phyloP scores from a whole-genome alignment of 2,888 invertebrate species.

The Cataglyphis albicans region DNA sequence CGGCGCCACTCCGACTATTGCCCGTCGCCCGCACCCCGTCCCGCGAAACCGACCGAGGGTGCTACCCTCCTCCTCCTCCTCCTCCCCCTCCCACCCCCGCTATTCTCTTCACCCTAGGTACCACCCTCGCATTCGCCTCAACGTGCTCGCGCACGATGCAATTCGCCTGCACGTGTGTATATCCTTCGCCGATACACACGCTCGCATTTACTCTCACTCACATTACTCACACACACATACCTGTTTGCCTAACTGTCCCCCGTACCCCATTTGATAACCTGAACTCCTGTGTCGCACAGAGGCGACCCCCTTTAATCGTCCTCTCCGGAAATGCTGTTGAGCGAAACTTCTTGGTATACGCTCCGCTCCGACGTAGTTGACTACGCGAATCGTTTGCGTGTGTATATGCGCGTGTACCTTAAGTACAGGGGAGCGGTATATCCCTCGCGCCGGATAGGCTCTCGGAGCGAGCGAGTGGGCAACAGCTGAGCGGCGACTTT shows the following conservation, averaged over 20 bases:
- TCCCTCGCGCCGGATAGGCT: neutral
- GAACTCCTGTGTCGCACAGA: constrained; percentile 66
- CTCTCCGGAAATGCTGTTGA: constrained; percentile 50
- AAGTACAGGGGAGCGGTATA: neutral
- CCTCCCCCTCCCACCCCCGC: constrained; percentile 29
- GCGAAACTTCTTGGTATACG: constrained; percentile 50
- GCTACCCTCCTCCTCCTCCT: constrained; percentile 43
- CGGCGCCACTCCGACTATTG: constrained; percentile 87
- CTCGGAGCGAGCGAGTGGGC: constrained; percentile 41
- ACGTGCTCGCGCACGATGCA: constrained; percentile 65
- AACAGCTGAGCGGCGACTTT: constrained; percentile 76
- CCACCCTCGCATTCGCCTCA: constrained; percentile 57
- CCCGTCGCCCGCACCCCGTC: constrained; percentile 85
- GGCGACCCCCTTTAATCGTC: constrained; percentile 63
- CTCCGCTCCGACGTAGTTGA: constrained; percentile 31
- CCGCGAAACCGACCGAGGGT: constrained; percentile 63
- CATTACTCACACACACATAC: neutral
- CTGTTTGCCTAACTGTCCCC: constrained; percentile 36
- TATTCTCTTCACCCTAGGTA: constrained; percentile 59
- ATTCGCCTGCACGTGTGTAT: constrained; percentile 43
- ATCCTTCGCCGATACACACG: constrained; percentile 58
- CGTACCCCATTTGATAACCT: constrained; percentile 66
- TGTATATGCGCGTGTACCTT: neutral
- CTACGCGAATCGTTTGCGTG: constrained; percentile 20
- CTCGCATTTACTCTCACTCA: constrained; percentile 35